Conservation (phyloP, 2,888 invertebrate genomes). For the Lasioglossum marginatum region DNA sequence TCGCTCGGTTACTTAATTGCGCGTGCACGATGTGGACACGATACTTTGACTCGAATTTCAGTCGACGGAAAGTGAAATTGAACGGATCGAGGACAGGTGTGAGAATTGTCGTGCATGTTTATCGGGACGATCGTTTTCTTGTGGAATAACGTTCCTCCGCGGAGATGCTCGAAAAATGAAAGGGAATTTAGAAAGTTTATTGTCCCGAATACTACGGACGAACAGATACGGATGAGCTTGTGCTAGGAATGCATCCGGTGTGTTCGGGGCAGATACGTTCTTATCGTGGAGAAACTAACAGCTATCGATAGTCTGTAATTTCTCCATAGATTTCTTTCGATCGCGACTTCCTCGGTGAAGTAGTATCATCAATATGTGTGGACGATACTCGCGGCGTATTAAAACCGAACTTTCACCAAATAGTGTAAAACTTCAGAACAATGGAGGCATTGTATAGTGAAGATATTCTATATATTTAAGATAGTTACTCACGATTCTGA, state of each 20-base stretch:
- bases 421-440: not conserved
- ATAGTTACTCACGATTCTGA: not conserved
- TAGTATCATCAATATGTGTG: not conserved
- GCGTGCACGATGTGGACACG: slow-evolving; percentile 24
- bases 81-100: slow-evolving; percentile 3
- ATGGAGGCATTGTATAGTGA: not conserved
- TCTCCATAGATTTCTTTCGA: slow-evolving; percentile 2
- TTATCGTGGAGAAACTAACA: not conserved
- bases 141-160: not conserved
- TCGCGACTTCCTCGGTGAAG: not conserved
- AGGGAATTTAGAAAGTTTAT: slow-evolving; percentile 48
- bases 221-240: not conserved
- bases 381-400: not conserved
- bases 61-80: slow-evolving; percentile 45
- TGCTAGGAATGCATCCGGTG: not conserved
- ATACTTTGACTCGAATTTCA: slow-evolving; percentile 45
- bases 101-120: slow-evolving; percentile 14
- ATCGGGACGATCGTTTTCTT: not conserved
- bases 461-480: not conserved
- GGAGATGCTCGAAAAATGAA: not conserved
- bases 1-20: slow-evolving; percentile 28
- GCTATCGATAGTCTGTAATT: not conserved
- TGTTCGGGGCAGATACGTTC: not conserved
- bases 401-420: slow-evolving; percentile 1
- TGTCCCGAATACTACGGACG: slow-evolving; percentile 10